Evolutionary conservation across 2,888 invertebrate species (phyloP), one percentile per base, ranked within the genome.

Genomic region (Ypsolopha sequella): DNA sequence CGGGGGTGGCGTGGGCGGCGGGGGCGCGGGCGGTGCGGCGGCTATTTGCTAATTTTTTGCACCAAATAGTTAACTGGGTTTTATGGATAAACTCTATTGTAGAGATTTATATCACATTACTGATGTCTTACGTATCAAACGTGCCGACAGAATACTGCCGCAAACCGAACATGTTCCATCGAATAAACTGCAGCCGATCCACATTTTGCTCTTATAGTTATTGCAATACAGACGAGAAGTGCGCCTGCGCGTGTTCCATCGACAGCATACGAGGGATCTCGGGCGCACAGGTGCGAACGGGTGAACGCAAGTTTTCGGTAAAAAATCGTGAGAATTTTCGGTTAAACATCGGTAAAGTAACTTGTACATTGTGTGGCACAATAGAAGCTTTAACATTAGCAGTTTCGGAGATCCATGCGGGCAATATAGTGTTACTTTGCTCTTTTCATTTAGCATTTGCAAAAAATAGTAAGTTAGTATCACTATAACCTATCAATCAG

Each of bases 211-310:
- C 24, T 24, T 24, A 24, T 24, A 3, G 2, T 24, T 4, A 24
- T 3, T 24, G 24, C 24, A 24, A 24, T 24, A 24, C 24, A 4
- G 4, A 4, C 24, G 24, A 24, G 24, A 24, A 24, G 24, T 24
- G 24, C 4, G 2, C 2, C 24, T 24, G 24, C 4, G 24, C 2
- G 4, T 24, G 24, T 24, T 24, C 4, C 24, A 4, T 24, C 24
- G 24, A 24, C 4, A 24, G 24, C 4, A 24, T 4, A 24, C 4
- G 24, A 24, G 4, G 24, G 24, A 24, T 24, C 4, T 24, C 24
- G 4, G 24, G 52, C 34, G 51, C 55, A 78, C 82, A 81, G 80
- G 81, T 81, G 81, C 58, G 72, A 79, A 80, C 75, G 80, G 82
- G 81, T 78, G 54, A 67, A 73, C 54, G 44, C 33, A 36, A 34